phyloP scores from a whole-genome alignment of 2,113 vertebrate species.

The Anser cygnoides region DNA sequence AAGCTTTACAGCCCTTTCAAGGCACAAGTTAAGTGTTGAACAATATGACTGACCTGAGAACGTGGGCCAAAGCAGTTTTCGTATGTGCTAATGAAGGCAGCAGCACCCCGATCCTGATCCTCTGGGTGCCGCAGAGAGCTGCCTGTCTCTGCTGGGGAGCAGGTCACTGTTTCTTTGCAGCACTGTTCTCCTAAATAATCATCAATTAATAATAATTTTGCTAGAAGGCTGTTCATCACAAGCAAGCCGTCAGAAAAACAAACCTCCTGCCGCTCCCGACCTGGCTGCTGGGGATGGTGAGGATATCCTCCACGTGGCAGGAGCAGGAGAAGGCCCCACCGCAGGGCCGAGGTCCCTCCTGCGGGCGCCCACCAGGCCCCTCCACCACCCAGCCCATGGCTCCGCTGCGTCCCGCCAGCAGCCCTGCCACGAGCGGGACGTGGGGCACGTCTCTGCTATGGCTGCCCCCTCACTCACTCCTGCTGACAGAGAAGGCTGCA shows the following conservation, averaged over 20 bases:
- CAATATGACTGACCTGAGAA: neutral
- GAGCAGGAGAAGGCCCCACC: no score
- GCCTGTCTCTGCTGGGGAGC: neutral
- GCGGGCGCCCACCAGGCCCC: no score
- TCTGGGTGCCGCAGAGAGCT: neutral
- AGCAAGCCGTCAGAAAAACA: neutral
- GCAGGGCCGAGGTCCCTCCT: no score
- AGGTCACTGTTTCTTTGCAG: neutral
- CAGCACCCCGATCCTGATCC: accelerated
- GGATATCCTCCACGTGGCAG: accelerated
- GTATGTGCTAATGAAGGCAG: accelerated
- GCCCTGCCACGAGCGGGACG: neutral
- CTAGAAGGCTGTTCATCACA: neutral
- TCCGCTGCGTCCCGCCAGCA: neutral
- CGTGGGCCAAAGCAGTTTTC: neutral
- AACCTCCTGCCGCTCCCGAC: neutral
- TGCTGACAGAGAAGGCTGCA: neutral
- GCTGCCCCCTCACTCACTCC: neutral
- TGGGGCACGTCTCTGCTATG: neutral
- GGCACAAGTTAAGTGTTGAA: neutral
- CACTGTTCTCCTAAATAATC: neutral
- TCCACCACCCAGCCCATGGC: accelerated
- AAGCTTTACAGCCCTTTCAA: neutral
- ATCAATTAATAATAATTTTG: neutral
- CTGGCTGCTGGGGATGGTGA: accelerated